Evolutionary conservation across 1,140 invertebrate species (phyloP).

Genomic region (Bathynomus jamesi): DNA sequence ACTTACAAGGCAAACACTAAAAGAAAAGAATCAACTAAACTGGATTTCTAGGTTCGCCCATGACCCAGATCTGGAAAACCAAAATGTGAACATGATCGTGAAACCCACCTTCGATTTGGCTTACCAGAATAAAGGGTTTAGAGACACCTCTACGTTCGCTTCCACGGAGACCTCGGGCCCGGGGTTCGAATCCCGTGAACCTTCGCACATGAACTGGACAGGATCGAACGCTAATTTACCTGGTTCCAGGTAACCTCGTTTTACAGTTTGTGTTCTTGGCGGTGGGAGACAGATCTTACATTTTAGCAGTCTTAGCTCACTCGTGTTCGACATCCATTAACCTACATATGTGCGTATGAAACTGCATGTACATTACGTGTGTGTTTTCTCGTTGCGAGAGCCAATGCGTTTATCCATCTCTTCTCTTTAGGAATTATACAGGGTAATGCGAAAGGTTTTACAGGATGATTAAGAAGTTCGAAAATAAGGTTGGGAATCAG

Average conservation of each 20-base stretch:
- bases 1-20: neutral
- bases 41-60: slow-evolving; percentile 31
- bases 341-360: too few relatives aligned
- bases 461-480: too few relatives aligned
- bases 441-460: too few relatives aligned
- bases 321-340: too few relatives aligned
- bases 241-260: neutral
- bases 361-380: too few relatives aligned
- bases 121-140: slow-evolving; percentile 41
- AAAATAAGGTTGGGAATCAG: too few relatives aligned
- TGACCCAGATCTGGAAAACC: slow-evolving; percentile 40
- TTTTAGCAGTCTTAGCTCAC: too few relatives aligned
- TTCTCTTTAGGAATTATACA: too few relatives aligned
- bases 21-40: neutral
- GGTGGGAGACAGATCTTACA: too few relatives aligned
- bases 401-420: too few relatives aligned
- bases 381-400: too few relatives aligned
- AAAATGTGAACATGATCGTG: slow-evolving; percentile 37
- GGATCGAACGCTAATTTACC: neutral
- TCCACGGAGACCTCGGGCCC: neutral
- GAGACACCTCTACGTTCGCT: slow-evolving; percentile 25
- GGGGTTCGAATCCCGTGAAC: neutral
- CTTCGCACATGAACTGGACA: neutral
- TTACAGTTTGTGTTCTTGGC: too few relatives aligned
- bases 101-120: slow-evolving; percentile 41